Evolutionary conservation across 2,113 vertebrate species (phyloP), one percentile per base, ranked within the genome.

Genomic region (Furnarius figulus): DNA sequence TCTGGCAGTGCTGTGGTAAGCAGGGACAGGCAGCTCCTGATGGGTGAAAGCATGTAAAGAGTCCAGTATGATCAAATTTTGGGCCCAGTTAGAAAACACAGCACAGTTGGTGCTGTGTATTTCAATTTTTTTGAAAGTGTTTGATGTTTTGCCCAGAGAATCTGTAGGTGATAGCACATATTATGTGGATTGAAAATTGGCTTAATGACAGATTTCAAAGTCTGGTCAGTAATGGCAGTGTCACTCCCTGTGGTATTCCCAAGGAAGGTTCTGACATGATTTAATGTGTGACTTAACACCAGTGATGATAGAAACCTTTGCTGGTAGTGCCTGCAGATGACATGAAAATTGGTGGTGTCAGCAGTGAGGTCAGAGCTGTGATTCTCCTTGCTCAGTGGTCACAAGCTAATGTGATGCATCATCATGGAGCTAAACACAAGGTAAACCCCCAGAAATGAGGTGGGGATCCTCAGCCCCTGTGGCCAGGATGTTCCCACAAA

Each of bases 171-270:
- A 92, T 66, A 84, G 70, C 93, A 80, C 15, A 9, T 70, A 80
- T 77, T 86, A 92, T 23, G 50, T 92, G 87, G 76, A 92, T 92
- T 92, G 70, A 89, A 79, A 90, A 71, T 77, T 84, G 91, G 73
- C 84, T 89, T 96, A 96, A 95, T 86, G 89, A 89, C 95, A 89
- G 65, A 73, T 89, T 81, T 92, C 65, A 71, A 63, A 67, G 84
- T 66, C 49, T 46, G 84, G 87, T 81, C 93, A 42, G 89, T 94
- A 92, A 77, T 15, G 91, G 73, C 63, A 77, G 87, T 5, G 63
- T 59, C 0, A 4, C 49, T 87, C 79, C 91, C 93, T 4, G 3
- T 7, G 5, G 86, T 1, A 5, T 9, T 95, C 72, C 58, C 59
- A 33, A 88, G 89, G 72, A 92, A 85, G 17, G 1, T 44, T 86